Conservation (phyloP, 2,113 vertebrate genomes). For the Maccullochella peelii region DNA sequence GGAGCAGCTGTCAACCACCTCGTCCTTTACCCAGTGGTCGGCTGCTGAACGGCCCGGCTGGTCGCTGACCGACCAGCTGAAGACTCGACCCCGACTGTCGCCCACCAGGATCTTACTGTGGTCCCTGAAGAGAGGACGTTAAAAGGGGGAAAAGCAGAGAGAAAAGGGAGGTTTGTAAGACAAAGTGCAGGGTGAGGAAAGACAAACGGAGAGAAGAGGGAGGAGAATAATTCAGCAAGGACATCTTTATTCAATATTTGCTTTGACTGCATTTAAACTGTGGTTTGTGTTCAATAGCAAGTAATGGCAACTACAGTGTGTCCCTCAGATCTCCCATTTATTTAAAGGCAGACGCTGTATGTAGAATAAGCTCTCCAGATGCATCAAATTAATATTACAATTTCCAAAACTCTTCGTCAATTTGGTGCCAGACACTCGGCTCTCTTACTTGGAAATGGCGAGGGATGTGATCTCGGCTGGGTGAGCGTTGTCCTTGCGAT, state of each 20-base stretch:
- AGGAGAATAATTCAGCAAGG: background rate
- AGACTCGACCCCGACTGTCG: slow-evolving; percentile 93
- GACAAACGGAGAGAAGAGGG: background rate
- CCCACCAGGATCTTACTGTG: slow-evolving; percentile 98
- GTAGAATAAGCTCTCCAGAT: background rate
- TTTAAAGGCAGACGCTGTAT: background rate
- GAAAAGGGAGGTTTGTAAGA: background rate
- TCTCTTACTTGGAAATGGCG: slow-evolving; percentile 93
- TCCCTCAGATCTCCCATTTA: background rate
- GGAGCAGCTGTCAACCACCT: slow-evolving; percentile 96
- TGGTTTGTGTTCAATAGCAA: background rate
- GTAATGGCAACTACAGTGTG: background rate
- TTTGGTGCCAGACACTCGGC: background rate
- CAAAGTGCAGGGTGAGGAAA: background rate
- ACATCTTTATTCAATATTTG: background rate
- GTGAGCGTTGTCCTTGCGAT: slow-evolving; percentile 97
- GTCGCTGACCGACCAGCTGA: slow-evolving; percentile 99
- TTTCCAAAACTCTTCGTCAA: background rate
- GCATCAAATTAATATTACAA: background rate
- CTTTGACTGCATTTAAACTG: background rate
- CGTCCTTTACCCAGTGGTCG: slow-evolving; percentile 99
- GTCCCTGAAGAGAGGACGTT: slow-evolving; percentile 79
- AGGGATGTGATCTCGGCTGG: slow-evolving; percentile 95
- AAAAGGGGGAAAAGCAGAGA: background rate
- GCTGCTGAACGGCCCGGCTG: slow-evolving; percentile 95